Evolutionary conservation across 2,888 invertebrate genomes (phyloP), one percentile per base, ranked within the genome.

Genomic region (Xestia c-nigrum): DNA sequence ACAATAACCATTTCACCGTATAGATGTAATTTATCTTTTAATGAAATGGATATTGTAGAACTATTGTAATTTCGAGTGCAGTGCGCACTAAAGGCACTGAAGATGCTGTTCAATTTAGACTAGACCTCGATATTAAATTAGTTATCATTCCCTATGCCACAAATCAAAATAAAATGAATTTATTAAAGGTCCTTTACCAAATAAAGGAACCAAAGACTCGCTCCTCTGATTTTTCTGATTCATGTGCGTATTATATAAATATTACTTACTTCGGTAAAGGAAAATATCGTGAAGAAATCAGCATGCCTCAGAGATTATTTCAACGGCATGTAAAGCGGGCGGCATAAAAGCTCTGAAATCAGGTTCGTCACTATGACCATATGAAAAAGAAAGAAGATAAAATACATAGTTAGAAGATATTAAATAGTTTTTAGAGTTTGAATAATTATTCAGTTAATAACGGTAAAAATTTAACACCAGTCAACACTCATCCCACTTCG

Each of bases 401-500:
- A n/a, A 55, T 31, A 31, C n/a, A n/a, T n/a, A n/a, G 1, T 31
- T 31, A 31, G 31, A 31, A 31, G 31, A 31, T 31, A 31, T 31
- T 31, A 31, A 31, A 31, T 3, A 31, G 40, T 63, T 40, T 40
- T 3, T n/a, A 38, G 40, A 24, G 24, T 24, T 57, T 57, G 24
- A 14, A 3, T 5, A 14, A 3, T 5, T 3, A n/a, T 19, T 6
- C 7, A 4, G 10, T 40, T 10, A 66, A n/a, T n/a, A n/a, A n/a
- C 24, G 0, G 9, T 19, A 1, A 16, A 14, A 69, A 16, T 7
- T 19, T 66, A 59, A 77, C 31, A 31, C 31, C 31, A 31, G 31
- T 77, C 72, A 66, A 74, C 38, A 50, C 69, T 70, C 70, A 81
- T 64, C 12, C 24, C 1, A 43, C 4, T 66, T 16, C 0, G 24